phyloP scores from a whole-genome alignment of 2,888 invertebrate genomes.

The Thysanoteuthis rhombus region DNA sequence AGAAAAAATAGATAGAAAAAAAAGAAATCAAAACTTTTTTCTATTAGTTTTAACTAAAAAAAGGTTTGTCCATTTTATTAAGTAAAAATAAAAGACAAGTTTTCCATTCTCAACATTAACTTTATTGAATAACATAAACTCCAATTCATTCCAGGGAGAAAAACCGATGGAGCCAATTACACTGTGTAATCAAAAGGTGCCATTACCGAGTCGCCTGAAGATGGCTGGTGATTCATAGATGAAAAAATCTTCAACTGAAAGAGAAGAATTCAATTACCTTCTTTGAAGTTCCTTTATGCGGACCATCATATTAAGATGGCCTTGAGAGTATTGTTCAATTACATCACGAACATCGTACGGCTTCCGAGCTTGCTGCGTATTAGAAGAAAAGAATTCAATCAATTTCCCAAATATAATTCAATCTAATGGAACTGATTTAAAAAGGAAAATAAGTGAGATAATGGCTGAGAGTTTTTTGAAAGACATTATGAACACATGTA shows the following conservation, averaged over 20 bases:
- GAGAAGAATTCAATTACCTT: constrained; percentile 55
- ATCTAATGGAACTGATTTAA: not conserved
- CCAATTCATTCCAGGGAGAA: not conserved
- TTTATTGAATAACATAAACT: too few species aligned
- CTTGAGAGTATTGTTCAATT: constrained; percentile 87
- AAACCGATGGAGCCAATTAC: too few species aligned
- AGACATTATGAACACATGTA: not conserved
- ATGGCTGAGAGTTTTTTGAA: not conserved
- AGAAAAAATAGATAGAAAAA: too few species aligned
- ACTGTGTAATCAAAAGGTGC: too few species aligned
- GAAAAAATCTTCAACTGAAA: not conserved
- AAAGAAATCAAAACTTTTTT: too few species aligned
- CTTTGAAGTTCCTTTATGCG: constrained; percentile 77
- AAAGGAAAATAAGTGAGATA: not conserved
- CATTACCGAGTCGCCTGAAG: too few species aligned
- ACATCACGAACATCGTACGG: constrained; percentile 87
- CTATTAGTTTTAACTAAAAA: too few species aligned
- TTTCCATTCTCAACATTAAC: too few species aligned
- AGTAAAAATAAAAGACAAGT: too few species aligned
- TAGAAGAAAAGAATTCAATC: constrained; percentile 25
- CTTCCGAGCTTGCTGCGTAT: constrained; percentile 77
- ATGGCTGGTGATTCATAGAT: too few species aligned
- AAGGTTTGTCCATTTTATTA: too few species aligned
- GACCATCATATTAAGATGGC: constrained; percentile 89
- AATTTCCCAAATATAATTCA: not conserved